Conservation (phyloP, 2,113 vertebrate species). For the Pipa parva region DNA sequence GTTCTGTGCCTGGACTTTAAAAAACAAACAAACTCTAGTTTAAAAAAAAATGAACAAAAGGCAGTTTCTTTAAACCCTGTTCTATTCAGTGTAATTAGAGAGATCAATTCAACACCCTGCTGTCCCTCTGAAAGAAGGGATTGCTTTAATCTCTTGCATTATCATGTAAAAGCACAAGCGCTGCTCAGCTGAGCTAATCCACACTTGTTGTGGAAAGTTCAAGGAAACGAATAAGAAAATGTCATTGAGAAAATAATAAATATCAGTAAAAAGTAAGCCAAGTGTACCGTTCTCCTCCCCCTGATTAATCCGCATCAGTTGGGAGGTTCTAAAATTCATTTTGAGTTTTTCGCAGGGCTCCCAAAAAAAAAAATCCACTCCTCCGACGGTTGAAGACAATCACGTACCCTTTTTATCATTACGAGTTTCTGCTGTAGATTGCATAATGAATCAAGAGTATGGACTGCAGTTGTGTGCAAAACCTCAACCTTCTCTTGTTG, state of each 20-base stretch:
- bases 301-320: background rate
- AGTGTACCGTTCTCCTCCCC: conserved; percentile 20
- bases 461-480: too few species aligned
- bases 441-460: too few species aligned
- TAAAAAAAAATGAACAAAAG: too few species aligned
- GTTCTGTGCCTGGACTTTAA: too few species aligned
- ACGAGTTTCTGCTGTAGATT: too few species aligned
- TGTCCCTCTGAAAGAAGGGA: background rate
- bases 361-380: background rate
- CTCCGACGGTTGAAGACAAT: background rate
- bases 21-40: too few species aligned
- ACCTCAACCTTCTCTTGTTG: too few species aligned
- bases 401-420: background rate
- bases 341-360: background rate
- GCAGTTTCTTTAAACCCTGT: too few species aligned
- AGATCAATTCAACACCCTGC: background rate
- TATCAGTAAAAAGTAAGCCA: conserved; percentile 8
- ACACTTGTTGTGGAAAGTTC: background rate
- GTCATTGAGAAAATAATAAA: background rate
- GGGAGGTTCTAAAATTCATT: background rate
- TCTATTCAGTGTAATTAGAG: too few species aligned
- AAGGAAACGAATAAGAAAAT: background rate
- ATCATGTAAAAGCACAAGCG: background rate
- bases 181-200: background rate
- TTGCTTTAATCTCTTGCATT: background rate